Evolutionary conservation across 2,113 vertebrate species (phyloP).

Genomic region (Trinectes maculatus): DNA sequence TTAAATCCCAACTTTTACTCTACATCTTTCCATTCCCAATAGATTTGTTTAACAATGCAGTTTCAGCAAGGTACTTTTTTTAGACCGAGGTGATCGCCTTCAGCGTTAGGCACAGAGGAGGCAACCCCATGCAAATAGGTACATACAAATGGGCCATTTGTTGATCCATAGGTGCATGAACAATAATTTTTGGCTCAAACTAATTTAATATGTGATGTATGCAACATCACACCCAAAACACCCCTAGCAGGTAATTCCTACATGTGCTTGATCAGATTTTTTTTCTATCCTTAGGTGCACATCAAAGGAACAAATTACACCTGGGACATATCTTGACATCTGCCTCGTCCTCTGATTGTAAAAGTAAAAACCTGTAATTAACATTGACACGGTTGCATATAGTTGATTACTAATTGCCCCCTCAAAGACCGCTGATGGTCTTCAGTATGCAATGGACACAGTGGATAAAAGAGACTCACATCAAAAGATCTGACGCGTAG

Average conservation of each 20-base stretch:
- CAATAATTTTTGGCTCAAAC: neutral
- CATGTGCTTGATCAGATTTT: neutral
- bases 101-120: neutral
- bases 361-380: conserved; percentile 12
- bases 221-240: neutral
- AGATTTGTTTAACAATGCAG: no score
- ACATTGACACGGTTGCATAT: neutral
- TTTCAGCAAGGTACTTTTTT: no score
- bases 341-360: neutral
- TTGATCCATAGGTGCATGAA: neutral
- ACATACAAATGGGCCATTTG: neutral
- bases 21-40: neutral
- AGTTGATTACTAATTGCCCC: neutral
- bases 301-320: neutral
- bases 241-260: neutral
- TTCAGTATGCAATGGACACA: conserved; percentile 1
- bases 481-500: conserved; percentile 7
- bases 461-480: conserved; percentile 29
- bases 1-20: no score
- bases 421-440: neutral
- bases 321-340: neutral
- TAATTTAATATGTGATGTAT: neutral
- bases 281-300: neutral
- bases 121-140: neutral
- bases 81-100: no score